A percentile compares a stretch with the other conserved stretches of the same genome.
These are phyloP conservation scores for Perca schrenkii DNA, from an alignment of 2,113 vertebrate species.

Conservation along the genomic window DNA sequence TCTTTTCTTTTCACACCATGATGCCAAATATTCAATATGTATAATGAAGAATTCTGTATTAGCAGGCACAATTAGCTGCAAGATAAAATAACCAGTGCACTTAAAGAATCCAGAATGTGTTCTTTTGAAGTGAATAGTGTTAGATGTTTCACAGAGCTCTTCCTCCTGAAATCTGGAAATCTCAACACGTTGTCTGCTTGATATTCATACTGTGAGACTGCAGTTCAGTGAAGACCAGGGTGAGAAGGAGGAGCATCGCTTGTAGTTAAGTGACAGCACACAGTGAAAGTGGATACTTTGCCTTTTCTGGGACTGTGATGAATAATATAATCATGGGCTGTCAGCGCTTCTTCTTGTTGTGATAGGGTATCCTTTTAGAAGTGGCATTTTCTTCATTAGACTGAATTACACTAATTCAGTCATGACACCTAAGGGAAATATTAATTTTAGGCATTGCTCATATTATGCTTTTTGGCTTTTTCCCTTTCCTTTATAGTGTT, in stretches of 20 bases:
- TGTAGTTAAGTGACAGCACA: conserved; percentile 59
- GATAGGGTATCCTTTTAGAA: conserved; percentile 15
- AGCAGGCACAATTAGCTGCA: not conserved
- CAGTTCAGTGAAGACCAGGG: conserved; percentile 48
- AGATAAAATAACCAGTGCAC: not conserved
- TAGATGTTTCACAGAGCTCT: conserved; percentile 38
- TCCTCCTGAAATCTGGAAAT: conserved; percentile 56
- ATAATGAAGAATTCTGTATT: not conserved
- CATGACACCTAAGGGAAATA: not conserved
- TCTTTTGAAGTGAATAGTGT: conserved; percentile 33
- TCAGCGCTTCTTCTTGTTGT: conserved; percentile 25
- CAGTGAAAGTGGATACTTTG: conserved; percentile 34
- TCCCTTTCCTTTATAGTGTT: too few species aligned
- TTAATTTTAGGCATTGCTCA: not conserved
- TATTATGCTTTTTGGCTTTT: too few species aligned
- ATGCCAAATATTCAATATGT: not conserved
- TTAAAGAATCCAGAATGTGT: not conserved
- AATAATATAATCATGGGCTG: conserved; percentile 57
- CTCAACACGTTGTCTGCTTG: conserved; percentile 65
- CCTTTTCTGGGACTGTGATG: conserved; percentile 50
- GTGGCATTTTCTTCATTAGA: not conserved
- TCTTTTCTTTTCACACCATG: not conserved
- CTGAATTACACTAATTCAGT: not conserved
- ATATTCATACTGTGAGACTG: conserved; percentile 55
- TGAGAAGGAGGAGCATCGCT: conserved; percentile 59